Conservation (phyloP, 1,140 invertebrate genomes). For the Drosophila sp. region DNA sequence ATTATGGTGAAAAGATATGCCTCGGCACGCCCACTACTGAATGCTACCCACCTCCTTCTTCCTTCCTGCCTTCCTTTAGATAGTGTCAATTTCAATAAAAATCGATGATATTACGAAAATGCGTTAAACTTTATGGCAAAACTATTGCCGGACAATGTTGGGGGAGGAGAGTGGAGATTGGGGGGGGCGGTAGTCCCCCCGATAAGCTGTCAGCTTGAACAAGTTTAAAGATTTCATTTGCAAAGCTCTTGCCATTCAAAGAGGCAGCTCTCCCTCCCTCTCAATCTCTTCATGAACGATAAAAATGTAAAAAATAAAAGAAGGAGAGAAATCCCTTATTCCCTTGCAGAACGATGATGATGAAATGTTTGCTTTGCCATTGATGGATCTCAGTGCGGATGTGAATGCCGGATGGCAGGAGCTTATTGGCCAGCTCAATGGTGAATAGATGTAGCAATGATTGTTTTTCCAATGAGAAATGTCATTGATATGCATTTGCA, state of each 20-base stretch:
- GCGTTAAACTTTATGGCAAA: slow-evolving; percentile 72
- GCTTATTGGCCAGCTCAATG: slow-evolving; percentile 46
- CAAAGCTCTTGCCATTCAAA: slow-evolving; percentile 45
- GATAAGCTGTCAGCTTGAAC: slow-evolving; percentile 63
- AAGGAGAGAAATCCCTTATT: slow-evolving; percentile 23
- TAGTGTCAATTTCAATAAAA: slow-evolving; percentile 81
- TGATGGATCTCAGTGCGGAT: slow-evolving; percentile 43
- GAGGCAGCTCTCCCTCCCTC: no score
- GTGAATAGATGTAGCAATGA: slow-evolving; percentile 31
- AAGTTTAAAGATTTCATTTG: slow-evolving; percentile 79
- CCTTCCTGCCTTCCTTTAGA: slow-evolving; percentile 30
- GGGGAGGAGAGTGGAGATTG: not conserved
- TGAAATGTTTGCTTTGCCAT: slow-evolving; percentile 63
- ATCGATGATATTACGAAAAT: slow-evolving; percentile 74
- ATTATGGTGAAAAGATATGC: slow-evolving; percentile 54
- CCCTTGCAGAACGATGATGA: slow-evolving; percentile 61
- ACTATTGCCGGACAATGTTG: slow-evolving; percentile 32
- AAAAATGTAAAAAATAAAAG: slow-evolving; percentile 5
- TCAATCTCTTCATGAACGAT: not conserved
- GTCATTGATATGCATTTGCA: slow-evolving; percentile 28
- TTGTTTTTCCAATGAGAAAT: slow-evolving; percentile 51
- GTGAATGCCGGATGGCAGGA: slow-evolving; percentile 19
- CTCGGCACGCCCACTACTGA: slow-evolving; percentile 2
- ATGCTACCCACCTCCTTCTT: not conserved
- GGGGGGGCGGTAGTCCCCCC: slow-evolving; percentile 15